A percentile compares a stretch with the other conserved stretches of the same genome.
These are phyloP conservation scores for cattle (Bos taurus) DNA, from an alignment of 2,113 vertebrate genomes.

Conservation along the genomic window DNA sequence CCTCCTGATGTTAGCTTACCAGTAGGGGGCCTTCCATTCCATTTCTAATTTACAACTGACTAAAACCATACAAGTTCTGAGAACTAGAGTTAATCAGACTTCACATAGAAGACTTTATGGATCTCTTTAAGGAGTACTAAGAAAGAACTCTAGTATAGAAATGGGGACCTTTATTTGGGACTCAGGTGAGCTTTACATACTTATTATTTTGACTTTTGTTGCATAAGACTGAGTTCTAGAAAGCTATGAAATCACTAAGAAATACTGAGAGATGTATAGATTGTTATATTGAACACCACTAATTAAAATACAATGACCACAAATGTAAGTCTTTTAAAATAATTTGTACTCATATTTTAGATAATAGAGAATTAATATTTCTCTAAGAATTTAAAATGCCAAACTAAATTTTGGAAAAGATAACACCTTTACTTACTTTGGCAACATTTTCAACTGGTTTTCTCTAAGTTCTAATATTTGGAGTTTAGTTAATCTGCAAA, in stretches of 20 bases:
- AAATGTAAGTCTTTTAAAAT: constrained; percentile 29
- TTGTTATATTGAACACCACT: not conserved
- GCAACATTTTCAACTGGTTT: constrained; percentile 98
- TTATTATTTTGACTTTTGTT: not conserved
- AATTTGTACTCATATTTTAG: not conserved
- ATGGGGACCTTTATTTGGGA: not conserved
- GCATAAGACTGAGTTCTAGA: not conserved
- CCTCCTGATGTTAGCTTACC: not conserved
- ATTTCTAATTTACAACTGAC: constrained; percentile 11
- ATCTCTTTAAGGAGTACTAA: not conserved
- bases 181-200: not conserved
- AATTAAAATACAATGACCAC: not conserved
- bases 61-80: not conserved
- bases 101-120: not conserved
- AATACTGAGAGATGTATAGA: not conserved
- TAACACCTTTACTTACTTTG: constrained; percentile 89
- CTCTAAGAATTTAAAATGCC: constrained; percentile 34
- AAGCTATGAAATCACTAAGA: not conserved
- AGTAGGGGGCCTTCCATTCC: not conserved
- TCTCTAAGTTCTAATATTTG: constrained; percentile 98
- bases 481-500: constrained; percentile 92
- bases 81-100: not conserved
- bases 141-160: not conserved
- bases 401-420: not conserved
- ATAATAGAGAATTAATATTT: constrained; percentile 16